Percentiles rank a stretch among this genome's conserved stretches.
Evolutionary conservation across 1,140 invertebrate species (phyloP).

Genomic region (Drosophila ananassae): DNA sequence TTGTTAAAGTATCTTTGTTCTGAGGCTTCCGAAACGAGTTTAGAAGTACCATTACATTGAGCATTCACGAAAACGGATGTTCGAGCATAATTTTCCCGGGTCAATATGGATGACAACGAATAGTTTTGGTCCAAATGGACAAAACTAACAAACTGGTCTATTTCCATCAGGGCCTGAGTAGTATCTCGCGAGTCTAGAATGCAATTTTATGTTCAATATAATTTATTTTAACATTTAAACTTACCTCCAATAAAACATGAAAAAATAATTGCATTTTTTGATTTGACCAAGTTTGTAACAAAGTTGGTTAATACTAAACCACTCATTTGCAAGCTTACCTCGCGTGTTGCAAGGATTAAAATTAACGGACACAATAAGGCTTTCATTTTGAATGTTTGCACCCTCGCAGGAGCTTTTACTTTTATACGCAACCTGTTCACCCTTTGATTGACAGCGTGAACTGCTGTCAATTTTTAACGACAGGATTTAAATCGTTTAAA

Average conservation of each 20-base stretch:
- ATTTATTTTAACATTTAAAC: background rate
- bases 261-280: slow-evolving; percentile 52
- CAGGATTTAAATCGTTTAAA: background rate
- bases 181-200: slow-evolving; percentile 24
- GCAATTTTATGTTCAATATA: background rate
- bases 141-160: slow-evolving; percentile 51
- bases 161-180: slow-evolving; percentile 35
- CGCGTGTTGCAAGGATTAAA: background rate
- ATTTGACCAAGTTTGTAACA: slow-evolving; percentile 38
- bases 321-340: slow-evolving; percentile 32
- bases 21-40: slow-evolving; percentile 49
- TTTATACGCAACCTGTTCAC: slow-evolving; percentile 28
- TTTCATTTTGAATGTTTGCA: slow-evolving; percentile 34
- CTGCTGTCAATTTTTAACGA: slow-evolving; percentile 29
- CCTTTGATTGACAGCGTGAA: slow-evolving; percentile 63
- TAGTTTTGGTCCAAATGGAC: slow-evolving; percentile 40
- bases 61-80: slow-evolving; percentile 62
- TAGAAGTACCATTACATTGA: slow-evolving; percentile 28
- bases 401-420: background rate
- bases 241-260: slow-evolving; percentile 52
- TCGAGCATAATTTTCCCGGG: slow-evolving; percentile 40
- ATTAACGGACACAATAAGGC: background rate
- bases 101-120: slow-evolving; percentile 32
- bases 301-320: slow-evolving; percentile 43
- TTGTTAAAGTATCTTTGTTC: slow-evolving; percentile 61